Base-by-base conservation (phyloP, 1,140 invertebrate genomes). In the Drosophila sturtevanti region DNA sequence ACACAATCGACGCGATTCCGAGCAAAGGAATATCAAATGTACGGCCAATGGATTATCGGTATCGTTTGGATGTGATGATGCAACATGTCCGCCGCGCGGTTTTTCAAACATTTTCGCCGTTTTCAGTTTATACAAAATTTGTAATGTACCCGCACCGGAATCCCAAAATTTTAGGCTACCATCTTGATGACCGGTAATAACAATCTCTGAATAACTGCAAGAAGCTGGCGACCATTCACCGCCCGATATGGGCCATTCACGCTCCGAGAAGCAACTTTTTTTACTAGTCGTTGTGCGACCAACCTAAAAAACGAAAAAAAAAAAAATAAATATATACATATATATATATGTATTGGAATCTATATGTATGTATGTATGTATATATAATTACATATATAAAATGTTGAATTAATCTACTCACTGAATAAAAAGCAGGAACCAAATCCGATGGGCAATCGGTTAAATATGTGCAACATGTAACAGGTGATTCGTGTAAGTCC, bases 101-200 rank as follows among this genome's bases (percentile, higher is more conserved):
- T 96, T 95, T 92, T 98, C 97, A 93, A 99, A 98, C 58, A 98
- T 94, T 93, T 99, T 98, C 61, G 97, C 97, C 87, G 98, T 99
- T 94, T 99, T 99, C 82, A 99, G 93, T 95, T 99, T 99, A 93
- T 99, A 99, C 81, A 99, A 94, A 70, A 99, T 96, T 92, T 98
- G 97, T 11, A 99, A 93, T 34, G 96, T 96, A 48, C 97, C 97
- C 60, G 97, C 96, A 73, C 97, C 98, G 7, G 98, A 97, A 92
- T 99, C 98, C 98, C 98, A 99, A 93, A 99, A 99, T 92, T 98
- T 99, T 68, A 99, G 94, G 84, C 97, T 98, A 48, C 98, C 98
- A 93, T 99, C 98, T 63, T 98, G 97, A 93, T 99, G 98, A 11
- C 98, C 98, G 48, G 98, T 99, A 52, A 99, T 95, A 79, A 99